Conservation (phyloP, 2,113 vertebrate genomes). For the Pogonocichla stellata region DNA sequence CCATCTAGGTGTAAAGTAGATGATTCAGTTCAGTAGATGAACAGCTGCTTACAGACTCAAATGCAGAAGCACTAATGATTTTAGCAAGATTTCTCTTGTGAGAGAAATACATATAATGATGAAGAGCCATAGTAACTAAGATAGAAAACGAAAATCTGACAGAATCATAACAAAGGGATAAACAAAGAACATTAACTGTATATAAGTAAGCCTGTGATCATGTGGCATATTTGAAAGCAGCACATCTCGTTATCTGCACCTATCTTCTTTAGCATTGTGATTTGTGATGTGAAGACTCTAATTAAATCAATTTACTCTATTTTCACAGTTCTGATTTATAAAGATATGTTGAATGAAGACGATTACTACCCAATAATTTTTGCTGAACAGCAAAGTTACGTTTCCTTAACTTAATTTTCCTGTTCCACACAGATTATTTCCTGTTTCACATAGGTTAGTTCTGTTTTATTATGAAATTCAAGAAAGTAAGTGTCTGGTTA, state of each 20-base stretch:
- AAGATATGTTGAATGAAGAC: slow-evolving; percentile 49
- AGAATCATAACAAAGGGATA: neutral
- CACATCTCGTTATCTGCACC: neutral
- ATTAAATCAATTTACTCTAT: neutral
- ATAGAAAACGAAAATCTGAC: neutral
- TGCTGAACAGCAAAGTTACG: slow-evolving; percentile 53
- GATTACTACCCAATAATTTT: slow-evolving; percentile 49
- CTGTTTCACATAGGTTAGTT: slow-evolving; percentile 59
- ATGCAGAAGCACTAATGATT: neutral
- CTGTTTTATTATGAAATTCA: slow-evolving; percentile 69
- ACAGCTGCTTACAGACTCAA: neutral
- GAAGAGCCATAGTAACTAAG: neutral
- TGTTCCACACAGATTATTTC: slow-evolving; percentile 44
- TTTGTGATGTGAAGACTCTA: neutral
- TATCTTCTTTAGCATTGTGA: neutral
- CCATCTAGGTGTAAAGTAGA: neutral
- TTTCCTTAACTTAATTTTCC: slow-evolving; percentile 67
- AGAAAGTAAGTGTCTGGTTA: slow-evolving; percentile 62
- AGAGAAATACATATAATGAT: neutral
- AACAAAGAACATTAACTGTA: neutral
- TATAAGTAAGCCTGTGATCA: neutral
- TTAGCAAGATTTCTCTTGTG: neutral
- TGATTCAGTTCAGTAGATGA: neutral
- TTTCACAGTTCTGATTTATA: slow-evolving; percentile 32
- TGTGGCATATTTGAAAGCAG: neutral